These are phyloP conservation scores for Apteryx mantelli DNA, from an alignment of 2,113 vertebrate species.

Conservation along the genomic window DNA sequence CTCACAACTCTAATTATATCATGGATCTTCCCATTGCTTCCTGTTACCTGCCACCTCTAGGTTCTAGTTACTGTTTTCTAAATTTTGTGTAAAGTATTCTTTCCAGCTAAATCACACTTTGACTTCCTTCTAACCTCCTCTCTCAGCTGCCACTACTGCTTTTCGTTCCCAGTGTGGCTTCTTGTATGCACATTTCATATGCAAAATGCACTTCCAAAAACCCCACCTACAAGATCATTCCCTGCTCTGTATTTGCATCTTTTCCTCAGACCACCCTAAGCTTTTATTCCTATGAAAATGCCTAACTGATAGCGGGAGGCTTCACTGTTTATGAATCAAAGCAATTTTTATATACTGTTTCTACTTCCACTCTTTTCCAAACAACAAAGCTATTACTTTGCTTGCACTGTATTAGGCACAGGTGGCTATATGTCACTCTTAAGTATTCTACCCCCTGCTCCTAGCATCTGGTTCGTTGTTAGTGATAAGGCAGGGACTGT, in stretches of 20 bases:
- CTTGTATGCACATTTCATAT: background rate
- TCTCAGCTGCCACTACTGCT: background rate
- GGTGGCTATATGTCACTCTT: background rate
- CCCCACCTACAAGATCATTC: background rate
- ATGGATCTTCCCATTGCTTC: background rate
- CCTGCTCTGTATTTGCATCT: background rate
- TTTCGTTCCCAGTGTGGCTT: background rate
- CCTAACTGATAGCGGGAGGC: background rate
- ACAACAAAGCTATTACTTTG: background rate
- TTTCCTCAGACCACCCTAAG: background rate
- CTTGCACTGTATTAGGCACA: background rate
- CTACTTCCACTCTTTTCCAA: background rate
- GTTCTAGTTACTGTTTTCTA: background rate
- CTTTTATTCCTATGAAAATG: background rate
- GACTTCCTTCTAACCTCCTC: background rate
- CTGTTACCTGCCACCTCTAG: background rate
- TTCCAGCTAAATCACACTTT: background rate
- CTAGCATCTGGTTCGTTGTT: background rate
- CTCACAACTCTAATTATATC: background rate
- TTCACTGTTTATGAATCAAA: background rate
- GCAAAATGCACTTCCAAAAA: background rate
- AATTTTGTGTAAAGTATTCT: background rate
- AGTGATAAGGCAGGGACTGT: background rate
- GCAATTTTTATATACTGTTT: background rate
- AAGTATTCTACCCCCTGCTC: background rate